Conservation (phyloP, 2,888 invertebrate species). For the Nomada goodeniana region DNA sequence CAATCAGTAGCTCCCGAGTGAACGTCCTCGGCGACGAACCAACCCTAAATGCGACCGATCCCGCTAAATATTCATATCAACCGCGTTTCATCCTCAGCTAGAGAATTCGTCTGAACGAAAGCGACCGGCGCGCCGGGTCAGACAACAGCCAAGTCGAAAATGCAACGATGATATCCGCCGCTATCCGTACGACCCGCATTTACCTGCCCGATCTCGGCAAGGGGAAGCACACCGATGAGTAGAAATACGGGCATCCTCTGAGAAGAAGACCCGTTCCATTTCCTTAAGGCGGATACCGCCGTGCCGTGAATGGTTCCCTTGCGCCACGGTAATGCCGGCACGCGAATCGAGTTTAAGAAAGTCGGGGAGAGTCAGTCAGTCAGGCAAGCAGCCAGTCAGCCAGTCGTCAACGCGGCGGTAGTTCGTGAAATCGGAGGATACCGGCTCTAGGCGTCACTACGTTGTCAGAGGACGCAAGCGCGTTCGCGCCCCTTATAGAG, state of each 20-base stretch:
- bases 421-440: conserved; percentile 73
- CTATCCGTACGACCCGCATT: conserved; percentile 29
- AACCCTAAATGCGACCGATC: not conserved
- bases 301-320: conserved; percentile 5
- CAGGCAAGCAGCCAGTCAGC: conserved; percentile 53
- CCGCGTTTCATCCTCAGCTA: not conserved
- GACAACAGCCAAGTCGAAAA: not conserved
- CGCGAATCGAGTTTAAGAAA: conserved; percentile 67
- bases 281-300: conserved; percentile 25
- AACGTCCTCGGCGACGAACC: not conserved
- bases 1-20: not conserved
- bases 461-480: conserved; percentile 76
- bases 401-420: conserved; percentile 65
- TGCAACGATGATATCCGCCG: conserved; percentile 7
- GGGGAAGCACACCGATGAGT: not conserved
- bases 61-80: no score
- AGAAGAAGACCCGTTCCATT: conserved; percentile 9
- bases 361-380: conserved; percentile 45
- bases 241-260: not conserved
- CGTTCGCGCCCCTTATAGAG: conserved; percentile 82
- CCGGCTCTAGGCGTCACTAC: conserved; percentile 65
- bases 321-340: conserved; percentile 52
- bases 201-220: conserved; percentile 2
- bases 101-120: not conserved
- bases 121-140: not conserved